Percentiles rank a stretch among this genome's conserved stretches.
Conservation (phyloP, 1,140 invertebrate species). For the Papilio machaon region DNA sequence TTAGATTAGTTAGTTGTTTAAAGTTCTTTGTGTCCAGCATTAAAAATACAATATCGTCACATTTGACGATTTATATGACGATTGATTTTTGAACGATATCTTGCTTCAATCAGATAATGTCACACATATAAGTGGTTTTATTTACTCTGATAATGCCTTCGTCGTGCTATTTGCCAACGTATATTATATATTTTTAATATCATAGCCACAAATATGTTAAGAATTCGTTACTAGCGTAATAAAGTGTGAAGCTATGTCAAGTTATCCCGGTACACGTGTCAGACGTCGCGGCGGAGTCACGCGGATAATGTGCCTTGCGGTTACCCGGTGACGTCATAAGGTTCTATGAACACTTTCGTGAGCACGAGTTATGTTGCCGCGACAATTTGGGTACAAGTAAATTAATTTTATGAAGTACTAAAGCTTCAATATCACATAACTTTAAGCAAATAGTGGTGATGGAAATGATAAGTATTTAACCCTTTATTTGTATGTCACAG, state of each 20-base stretch:
- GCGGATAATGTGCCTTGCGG: not conserved
- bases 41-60: too few relatives aligned
- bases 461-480: not conserved
- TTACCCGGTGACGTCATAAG: not conserved
- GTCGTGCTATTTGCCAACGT: not conserved
- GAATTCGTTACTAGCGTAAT: not conserved
- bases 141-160: not conserved
- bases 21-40: not conserved
- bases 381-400: not conserved
- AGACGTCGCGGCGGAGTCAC: not conserved
- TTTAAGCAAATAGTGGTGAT: not conserved
- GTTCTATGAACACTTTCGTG: not conserved
- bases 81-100: too few relatives aligned
- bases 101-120: too few relatives aligned
- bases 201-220: not conserved
- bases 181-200: not conserved
- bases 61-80: too few relatives aligned
- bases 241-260: not conserved
- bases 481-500: too few relatives aligned
- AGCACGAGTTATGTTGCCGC: not conserved
- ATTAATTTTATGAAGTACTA: conserved; percentile 7
- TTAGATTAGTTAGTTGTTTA: not conserved
- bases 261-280: not conserved
- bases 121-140: not conserved
- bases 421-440: not conserved